Evolutionary conservation across 2,888 invertebrate species (phyloP), one percentile per base, ranked within the genome.

Genomic region (Zeuzera pyrina): DNA sequence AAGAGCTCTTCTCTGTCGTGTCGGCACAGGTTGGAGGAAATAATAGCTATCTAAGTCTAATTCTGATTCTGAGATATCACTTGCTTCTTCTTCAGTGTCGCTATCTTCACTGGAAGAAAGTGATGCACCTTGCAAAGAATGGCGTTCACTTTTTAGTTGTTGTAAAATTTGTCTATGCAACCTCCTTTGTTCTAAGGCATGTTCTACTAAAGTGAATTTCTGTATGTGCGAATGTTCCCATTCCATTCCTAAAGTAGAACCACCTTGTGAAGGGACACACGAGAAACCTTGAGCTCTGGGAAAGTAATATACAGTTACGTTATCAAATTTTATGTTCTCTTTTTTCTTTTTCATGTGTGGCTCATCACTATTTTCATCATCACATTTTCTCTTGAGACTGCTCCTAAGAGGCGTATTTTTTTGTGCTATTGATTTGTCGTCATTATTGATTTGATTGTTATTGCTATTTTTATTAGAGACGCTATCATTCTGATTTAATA

Each of bases 291-390:
- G 95, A 33, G 94, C 88, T 57, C 98, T 86, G 2, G 95, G 94
- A 77, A 98, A 98, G 77, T 97, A 98, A 73, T 89, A 98, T 6
- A 98, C 96, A 12, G 95, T 95, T 0, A 98, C 97, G 45, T 89
- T 91, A 50, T 95, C 92, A 67, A 98, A 98, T 44, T 91, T 89
- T 41, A 98, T 95, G 25, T 88, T 89, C 49, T 91, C 89, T 73
- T 93, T 94, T 57, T 88, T 87, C 61, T 90, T 91, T 57, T 90
- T 85, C 39, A 66, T 49, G 12, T 76, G 70, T 3, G 83, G 73
- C 45, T 78, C 83, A 25, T 77, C 76, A 29, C 69, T 72, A 33
- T 70, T 60, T 52, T 74, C 63, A 61, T 64, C 55, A 13, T 69
- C 60, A 24, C 52, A 63, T 66, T 88, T 88, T 37, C 91, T 76